Base-by-base conservation (phyloP, 2,888 invertebrate species). In the Drosophila kambysellisi region DNA sequence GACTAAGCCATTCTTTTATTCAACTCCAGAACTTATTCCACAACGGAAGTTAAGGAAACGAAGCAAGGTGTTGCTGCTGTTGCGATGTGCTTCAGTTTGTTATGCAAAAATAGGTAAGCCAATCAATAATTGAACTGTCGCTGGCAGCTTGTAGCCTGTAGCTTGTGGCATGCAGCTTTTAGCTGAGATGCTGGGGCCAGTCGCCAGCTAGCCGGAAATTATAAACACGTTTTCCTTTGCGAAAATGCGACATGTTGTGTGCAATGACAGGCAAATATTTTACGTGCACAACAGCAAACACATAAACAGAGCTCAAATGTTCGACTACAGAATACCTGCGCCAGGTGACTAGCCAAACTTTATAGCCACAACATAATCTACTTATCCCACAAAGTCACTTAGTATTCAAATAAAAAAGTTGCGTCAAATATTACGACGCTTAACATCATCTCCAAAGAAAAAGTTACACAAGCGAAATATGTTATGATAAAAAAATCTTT, bases 181-280 rank as follows among this genome's bases (percentile, higher is more conserved):
- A 4, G 46, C 33, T 54, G 51, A 39, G 53, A 53, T 33, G 57
- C 57, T 57, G 43, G 37, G 60, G 20, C 53, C 53, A 62, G 48
- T 76, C 66, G 74, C 64, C 69, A 64, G 43, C 67, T 69, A 39
- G 43, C 62, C 76, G 75, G 69, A 79, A 89, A 82, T 76, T 83
- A 88, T 84, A 88, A 89, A 83, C 83, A 90, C 84, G 82, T 86
- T 76, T 63, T 54, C 25, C 15, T 48, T 43, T 41, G 60, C 58
- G 64, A 65, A 66, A 75, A 66, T 70, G 79, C 69, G 72, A 70
- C 75, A 82, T 70, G 75, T 73, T 68, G 64, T 74, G 58, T 71
- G 64, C 76, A 80, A 68, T 85, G 91, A 88, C 90, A 90, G 78
- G 81, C 81, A 89, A 90, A 90, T 91, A 83, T 90, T 89, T 85